Evolutionary conservation across 2,888 invertebrate species (phyloP).

Genomic region (Coronaproctus castanopsis): DNA sequence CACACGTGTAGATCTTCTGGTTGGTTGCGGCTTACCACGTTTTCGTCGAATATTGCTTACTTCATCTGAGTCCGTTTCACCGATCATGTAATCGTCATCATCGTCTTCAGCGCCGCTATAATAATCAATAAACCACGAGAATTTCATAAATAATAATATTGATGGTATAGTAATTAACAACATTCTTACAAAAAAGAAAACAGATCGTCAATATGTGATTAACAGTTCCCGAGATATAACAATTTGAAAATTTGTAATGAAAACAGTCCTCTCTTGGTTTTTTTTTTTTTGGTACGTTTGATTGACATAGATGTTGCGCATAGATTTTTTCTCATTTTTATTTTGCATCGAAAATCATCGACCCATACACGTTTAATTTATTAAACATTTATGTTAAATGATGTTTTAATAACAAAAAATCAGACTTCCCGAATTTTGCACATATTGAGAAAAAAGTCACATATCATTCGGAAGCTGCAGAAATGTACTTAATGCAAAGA

Average conservation of each 20-base stretch:
- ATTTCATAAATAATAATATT: neutral
- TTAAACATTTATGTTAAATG: too few species aligned
- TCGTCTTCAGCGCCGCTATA: conserved; percentile 30
- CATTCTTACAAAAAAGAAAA: neutral
- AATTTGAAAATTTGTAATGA: too few species aligned
- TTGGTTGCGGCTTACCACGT: conserved; percentile 27
- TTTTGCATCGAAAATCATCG: too few species aligned
- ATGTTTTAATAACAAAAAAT: too few species aligned
- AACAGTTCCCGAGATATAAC: neutral
- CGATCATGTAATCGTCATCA: conserved; percentile 36
- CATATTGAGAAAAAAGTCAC: too few species aligned
- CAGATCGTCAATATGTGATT: neutral
- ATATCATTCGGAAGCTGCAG: neutral
- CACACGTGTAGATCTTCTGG: conserved; percentile 33
- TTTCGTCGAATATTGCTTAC: conserved; percentile 21
- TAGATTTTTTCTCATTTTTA: too few species aligned
- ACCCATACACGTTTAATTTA: too few species aligned
- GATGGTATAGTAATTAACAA: neutral
- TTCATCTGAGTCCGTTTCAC: conserved; percentile 34
- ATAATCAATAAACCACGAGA: conserved; percentile 9
- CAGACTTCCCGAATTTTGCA: too few species aligned
- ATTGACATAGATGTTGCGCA: too few species aligned
- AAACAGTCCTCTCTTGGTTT: too few species aligned
- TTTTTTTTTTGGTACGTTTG: neutral
- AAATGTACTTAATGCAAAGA: neutral